Evolutionary conservation across 2,113 vertebrate species (phyloP).

Genomic region (Pachycephala philippinensis): DNA sequence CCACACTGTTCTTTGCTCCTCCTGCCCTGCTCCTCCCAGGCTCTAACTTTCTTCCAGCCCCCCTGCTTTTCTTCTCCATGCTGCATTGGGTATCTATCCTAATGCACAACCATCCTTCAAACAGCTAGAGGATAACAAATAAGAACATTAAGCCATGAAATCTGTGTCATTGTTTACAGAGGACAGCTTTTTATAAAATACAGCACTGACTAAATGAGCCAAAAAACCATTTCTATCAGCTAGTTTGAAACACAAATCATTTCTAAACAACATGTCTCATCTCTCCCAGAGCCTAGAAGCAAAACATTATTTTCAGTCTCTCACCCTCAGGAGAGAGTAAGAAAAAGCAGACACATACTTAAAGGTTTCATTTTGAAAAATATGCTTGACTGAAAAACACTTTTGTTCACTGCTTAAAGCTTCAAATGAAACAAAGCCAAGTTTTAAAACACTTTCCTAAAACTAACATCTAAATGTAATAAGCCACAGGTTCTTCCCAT

Average conservation of each 20-base stretch:
- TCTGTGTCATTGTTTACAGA: background rate
- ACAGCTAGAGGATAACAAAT: background rate
- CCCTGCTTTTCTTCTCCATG: background rate
- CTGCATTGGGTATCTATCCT: background rate
- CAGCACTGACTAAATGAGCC: background rate
- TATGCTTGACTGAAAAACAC: background rate
- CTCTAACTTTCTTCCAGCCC: background rate
- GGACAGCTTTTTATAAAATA: background rate
- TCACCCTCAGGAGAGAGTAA: background rate
- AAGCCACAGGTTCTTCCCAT: background rate
- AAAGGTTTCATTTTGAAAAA: background rate
- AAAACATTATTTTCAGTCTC: background rate
- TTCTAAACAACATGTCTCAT: background rate
- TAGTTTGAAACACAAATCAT: background rate
- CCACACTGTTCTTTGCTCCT: background rate
- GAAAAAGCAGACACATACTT: background rate
- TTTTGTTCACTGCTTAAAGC: background rate
- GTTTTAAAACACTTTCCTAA: background rate
- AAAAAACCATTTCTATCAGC: background rate
- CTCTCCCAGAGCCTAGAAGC: background rate
- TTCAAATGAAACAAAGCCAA: background rate
- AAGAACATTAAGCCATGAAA: background rate
- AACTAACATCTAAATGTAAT: background rate
- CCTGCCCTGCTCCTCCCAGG: background rate
- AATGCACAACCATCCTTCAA: background rate